These are phyloP conservation scores for Holacanthus passer DNA, from an alignment of 2,113 vertebrate species.

Conservation along the genomic window DNA sequence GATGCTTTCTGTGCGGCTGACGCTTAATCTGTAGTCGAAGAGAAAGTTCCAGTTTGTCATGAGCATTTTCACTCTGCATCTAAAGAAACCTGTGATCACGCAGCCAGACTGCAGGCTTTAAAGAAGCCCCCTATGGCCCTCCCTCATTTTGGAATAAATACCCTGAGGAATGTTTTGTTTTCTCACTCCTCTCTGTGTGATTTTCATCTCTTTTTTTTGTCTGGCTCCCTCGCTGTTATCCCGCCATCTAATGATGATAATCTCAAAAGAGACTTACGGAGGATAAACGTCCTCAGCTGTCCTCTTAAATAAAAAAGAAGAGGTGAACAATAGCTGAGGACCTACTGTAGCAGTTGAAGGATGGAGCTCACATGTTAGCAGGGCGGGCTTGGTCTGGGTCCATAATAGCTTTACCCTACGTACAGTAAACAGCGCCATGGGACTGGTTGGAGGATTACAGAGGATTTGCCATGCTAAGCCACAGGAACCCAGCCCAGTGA, in stretches of 20 bases:
- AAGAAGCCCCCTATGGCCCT: neutral
- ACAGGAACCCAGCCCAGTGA: slow-evolving; percentile 73
- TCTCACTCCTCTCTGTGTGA: neutral
- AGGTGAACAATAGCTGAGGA: slow-evolving; percentile 36
- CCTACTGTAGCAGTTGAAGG: slow-evolving; percentile 7
- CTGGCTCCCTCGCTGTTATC: slow-evolving; percentile 24
- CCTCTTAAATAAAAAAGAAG: slow-evolving; percentile 1
- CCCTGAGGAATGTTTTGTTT: slow-evolving; percentile 25
- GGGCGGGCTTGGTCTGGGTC: slow-evolving; percentile 30
- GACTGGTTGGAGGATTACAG: slow-evolving; percentile 77
- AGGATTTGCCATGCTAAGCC: slow-evolving; percentile 83
- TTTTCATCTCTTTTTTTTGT: slow-evolving; percentile 39
- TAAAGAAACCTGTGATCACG: slow-evolving; percentile 13
- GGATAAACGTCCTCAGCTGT: slow-evolving; percentile 38
- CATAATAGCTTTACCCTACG: slow-evolving; percentile 68
- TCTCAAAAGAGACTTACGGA: slow-evolving; percentile 49
- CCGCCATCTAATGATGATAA: slow-evolving; percentile 47
- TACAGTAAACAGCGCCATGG: slow-evolving; percentile 72
- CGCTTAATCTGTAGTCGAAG: neutral
- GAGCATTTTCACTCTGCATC: slow-evolving; percentile 6
- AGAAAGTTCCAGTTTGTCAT: neutral
- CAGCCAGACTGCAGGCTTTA: slow-evolving; percentile 18
- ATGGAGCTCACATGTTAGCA: slow-evolving; percentile 22
- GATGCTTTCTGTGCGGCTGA: no score
- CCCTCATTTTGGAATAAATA: slow-evolving; percentile 15